Evolutionary conservation across 2,888 invertebrate genomes (phyloP), one percentile per base, ranked within the genome.

Genomic region (Tryphoninae sp.): DNA sequence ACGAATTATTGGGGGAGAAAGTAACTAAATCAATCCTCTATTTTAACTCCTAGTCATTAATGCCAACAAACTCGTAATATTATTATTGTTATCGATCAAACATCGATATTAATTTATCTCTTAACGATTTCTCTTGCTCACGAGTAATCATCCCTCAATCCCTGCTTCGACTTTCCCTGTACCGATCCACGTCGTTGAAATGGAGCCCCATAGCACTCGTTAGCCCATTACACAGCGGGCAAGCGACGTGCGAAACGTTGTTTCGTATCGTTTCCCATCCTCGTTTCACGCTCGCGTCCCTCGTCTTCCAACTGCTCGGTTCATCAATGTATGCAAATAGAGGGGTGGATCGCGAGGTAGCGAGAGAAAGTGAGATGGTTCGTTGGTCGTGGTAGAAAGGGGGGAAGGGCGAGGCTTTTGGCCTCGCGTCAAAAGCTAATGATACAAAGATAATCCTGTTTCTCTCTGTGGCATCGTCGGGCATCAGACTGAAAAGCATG

Each of bases 391-490:
- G 22, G 71, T 51, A 23, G 51, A 72, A 68, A 2, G 40, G 53
- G 19, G 42, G 26, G 11, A 51, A 58, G 58, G 73, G 26, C 19
- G 40, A 23, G 71, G 82, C 78, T 84, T 53, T 85, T 83, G 85
- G 83, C 82, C 82, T 78, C 80, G 83, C 87, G 87, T 90, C 90
- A 89, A 90, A 90, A 89, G 89, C 89, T 90, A 90, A 91, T 91
- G 90, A 88, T 84, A 90, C 90, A 90, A 90, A 90, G 90, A 90
- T 89, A 89, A 88, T 87, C 84, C 80, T 81, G 83, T 83, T 79
- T 82, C 80, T 81, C 82, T 83, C 78, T 73, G 80, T 73, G 59
- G 58, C 33, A 59, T 49, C 65, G 67, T 49, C 65, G 65, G 76
- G 61, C 76, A 77, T 23, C 68, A 76, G 33, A 26, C 59, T 62